These are phyloP conservation scores for Eristalis arbustorum DNA, from an alignment of 2,888 invertebrate species.

Conservation along the genomic window DNA sequence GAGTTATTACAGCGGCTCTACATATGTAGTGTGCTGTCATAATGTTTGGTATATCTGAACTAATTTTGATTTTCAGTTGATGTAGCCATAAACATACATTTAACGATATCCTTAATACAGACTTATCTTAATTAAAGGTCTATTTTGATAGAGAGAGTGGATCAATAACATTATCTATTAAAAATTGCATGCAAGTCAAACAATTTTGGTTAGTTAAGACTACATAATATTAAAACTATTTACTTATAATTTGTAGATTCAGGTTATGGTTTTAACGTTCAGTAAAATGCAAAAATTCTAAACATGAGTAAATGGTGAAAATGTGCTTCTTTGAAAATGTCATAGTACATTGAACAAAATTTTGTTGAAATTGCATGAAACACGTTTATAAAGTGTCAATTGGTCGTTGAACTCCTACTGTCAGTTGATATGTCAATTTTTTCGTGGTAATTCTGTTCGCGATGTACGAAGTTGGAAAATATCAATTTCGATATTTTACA, in stretches of 20 bases:
- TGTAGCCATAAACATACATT: no score
- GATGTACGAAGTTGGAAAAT: background rate
- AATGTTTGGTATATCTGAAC: background rate
- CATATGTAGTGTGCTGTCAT: background rate
- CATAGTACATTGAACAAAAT: background rate
- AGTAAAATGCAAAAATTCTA: no score
- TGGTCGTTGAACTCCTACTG: constrained; percentile 18
- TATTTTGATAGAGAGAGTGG: no score
- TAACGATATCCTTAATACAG: no score
- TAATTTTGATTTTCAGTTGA: background rate
- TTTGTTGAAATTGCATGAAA: background rate
- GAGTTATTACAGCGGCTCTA: background rate
- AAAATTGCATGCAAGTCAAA: no score
- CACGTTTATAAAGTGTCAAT: background rate
- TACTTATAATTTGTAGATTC: no score
- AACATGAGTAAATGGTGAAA: no score
- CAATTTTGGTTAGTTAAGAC: no score
- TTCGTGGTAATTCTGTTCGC: background rate
- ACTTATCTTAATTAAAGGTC: no score
- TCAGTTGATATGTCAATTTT: background rate
- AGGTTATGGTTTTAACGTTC: no score
- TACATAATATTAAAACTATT: no score
- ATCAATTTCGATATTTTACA: background rate
- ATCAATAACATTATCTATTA: no score
- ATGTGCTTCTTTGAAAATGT: background rate